Conservation (phyloP, 2,888 invertebrate species). For the Heliconius aoede region DNA sequence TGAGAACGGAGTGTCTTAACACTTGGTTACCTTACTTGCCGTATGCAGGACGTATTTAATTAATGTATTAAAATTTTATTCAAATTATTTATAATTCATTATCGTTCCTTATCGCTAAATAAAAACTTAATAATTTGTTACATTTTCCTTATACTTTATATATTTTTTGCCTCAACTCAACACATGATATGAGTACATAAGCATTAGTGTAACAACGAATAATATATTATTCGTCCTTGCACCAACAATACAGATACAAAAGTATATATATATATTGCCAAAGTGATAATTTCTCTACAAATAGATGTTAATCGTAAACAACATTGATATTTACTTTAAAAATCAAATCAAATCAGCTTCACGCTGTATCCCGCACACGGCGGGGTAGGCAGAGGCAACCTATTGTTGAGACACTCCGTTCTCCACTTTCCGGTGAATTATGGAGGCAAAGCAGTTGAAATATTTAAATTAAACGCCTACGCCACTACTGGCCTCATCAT, state of each 20-base stretch:
- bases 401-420: no score
- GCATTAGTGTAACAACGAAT: not conserved
- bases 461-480: no score
- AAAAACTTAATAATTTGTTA: not conserved
- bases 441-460: no score
- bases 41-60: no score
- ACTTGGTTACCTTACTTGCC: no score
- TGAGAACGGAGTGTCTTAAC: no score
- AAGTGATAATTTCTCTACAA: conserved; percentile 11
- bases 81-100: not conserved
- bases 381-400: no score
- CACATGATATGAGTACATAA: not conserved
- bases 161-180: not conserved
- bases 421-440: no score
- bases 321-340: not conserved
- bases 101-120: not conserved
- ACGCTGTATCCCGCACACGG: no score
- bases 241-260: not conserved
- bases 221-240: conserved; percentile 2
- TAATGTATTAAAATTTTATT: no score
- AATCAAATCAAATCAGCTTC: no score
- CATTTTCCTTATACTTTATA: conserved; percentile 2
- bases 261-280: not conserved
- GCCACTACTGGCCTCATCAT: no score
- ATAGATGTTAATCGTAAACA: conserved; percentile 4